Evolutionary conservation across 2,113 vertebrate genomes (phyloP), one percentile per base, ranked within the genome.

Genomic region (Gambusia affinis): DNA sequence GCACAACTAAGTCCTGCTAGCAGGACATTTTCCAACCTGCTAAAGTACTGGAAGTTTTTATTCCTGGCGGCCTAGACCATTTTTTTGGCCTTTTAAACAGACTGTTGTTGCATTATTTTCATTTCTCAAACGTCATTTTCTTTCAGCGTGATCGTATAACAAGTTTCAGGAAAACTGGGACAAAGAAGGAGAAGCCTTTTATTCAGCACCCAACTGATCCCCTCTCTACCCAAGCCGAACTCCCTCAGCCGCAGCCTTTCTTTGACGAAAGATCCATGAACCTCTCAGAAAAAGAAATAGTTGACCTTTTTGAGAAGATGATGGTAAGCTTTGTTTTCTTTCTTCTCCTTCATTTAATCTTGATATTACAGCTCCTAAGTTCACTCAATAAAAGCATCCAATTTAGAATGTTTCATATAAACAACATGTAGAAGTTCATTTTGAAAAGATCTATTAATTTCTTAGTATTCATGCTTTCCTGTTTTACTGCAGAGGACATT

Each of bases 271-370:
- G 97, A 68, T 97, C 96, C 83, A 93, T 95, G 94, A 97, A 97
- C 85, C 95, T 99, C 76, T 98, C 98, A 0, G 97, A 99, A 89
- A 99, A 99, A 81, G 98, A 99, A 95, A 97, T 99, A 61, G 93
- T 96, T 87, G 97, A 98, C 92, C 95, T 99, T 66, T 98, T 99
- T 89, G 97, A 99, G 88, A 99, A 99, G 93, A 99, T 99, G 98
- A 99, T 99, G 98, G 98, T 99, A 89, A 96, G 96, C 72, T 62
- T 74, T 65, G 31, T 70, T 4, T 74, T 75, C 64, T 22, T 81
- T 22, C 47, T 60, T 79, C 29, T 12, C 12, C 51, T 64, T 54
- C 8, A 44, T 4, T 19, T 8, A 5, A 0, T 78, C 28, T 57
- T 44, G 24, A 54, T 70, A 65, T 71, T 72, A 30, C 42, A 60